These are phyloP conservation scores for Eretmochelys imbricata DNA, from an alignment of 2,113 vertebrate species.

Conservation along the genomic window DNA sequence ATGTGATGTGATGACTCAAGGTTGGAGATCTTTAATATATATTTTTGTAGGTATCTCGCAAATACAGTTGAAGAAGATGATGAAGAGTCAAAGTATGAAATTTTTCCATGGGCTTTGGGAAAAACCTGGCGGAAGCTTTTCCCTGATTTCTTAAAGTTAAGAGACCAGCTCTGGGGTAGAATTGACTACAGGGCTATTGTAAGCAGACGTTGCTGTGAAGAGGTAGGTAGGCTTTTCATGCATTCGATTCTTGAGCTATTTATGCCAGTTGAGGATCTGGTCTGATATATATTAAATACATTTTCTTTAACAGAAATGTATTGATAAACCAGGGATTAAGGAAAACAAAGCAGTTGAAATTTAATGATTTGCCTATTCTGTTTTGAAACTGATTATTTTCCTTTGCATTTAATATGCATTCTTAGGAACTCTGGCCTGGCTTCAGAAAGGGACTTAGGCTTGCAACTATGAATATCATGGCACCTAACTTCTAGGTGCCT, in stretches of 20 bases:
- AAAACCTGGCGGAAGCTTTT: conserved; percentile 91
- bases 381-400: background rate
- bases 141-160: conserved; percentile 88
- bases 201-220: conserved; percentile 95
- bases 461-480: background rate
- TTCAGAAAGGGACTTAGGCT: background rate
- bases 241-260: background rate
- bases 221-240: conserved; percentile 82
- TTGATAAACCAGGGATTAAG: background rate
- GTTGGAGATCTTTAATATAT: background rate
- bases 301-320: background rate
- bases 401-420: background rate
- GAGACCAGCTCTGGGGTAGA: conserved; percentile 92
- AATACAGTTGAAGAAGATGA: conserved; percentile 98
- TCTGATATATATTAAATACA: background rate
- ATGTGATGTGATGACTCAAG: background rate
- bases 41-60: conserved; percentile 90
- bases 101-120: conserved; percentile 97
- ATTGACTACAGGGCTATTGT: conserved; percentile 94
- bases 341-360: background rate
- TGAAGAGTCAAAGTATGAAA: conserved; percentile 93
- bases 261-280: background rate
- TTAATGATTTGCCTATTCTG: background rate
- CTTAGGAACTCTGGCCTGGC: background rate
- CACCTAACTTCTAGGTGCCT: background rate